These are phyloP conservation scores for Camelus dromedarius DNA, from an alignment of 2,113 vertebrate species.

Conservation along the genomic window DNA sequence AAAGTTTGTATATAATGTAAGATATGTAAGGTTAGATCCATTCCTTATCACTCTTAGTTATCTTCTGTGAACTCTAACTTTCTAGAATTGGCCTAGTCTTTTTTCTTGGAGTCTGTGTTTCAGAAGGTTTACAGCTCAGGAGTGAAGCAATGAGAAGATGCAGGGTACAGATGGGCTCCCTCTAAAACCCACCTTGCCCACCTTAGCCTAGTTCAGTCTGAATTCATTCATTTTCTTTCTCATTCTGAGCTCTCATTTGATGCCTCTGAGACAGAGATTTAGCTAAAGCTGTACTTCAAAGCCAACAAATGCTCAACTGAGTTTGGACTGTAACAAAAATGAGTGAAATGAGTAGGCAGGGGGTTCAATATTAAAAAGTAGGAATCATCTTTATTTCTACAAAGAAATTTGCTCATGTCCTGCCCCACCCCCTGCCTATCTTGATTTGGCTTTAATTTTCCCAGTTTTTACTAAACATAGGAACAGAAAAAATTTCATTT, in stretches of 20 bases:
- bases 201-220: not conserved
- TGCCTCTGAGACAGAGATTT: slow-evolving; percentile 16
- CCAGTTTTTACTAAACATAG: not conserved
- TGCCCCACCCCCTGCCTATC: not conserved
- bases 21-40: not conserved
- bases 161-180: not conserved
- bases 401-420: not conserved
- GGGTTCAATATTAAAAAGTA: not conserved
- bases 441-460: not conserved
- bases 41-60: not conserved
- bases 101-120: not conserved
- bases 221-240: not conserved
- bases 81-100: not conserved
- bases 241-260: slow-evolving; percentile 7
- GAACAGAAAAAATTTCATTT: not conserved
- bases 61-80: not conserved
- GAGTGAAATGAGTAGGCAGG: not conserved
- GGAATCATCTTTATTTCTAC: slow-evolving; percentile 3
- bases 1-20: not conserved
- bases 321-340: not conserved
- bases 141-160: not conserved
- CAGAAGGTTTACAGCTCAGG: not conserved
- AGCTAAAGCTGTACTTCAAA: not conserved
- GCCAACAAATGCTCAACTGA: not conserved
- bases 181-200: not conserved